These are phyloP conservation scores for Apodemia mormo DNA, from an alignment of 2,888 invertebrate genomes.

Conservation along the genomic window DNA sequence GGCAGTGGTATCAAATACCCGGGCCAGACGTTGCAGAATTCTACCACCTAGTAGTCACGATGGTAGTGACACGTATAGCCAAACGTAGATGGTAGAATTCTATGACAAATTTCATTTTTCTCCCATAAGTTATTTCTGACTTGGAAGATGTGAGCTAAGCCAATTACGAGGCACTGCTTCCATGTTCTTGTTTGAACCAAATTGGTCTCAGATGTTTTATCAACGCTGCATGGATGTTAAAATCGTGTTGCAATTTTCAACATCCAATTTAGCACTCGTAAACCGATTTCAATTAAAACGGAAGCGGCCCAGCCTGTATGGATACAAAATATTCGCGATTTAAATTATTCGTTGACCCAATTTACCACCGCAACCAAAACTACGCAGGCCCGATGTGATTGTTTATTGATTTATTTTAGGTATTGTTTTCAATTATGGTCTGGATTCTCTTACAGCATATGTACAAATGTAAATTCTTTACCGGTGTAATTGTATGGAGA, in stretches of 20 bases:
- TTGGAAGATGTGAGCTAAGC: too few species aligned
- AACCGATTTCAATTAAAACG: constrained; percentile 19
- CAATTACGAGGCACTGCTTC: too few species aligned
- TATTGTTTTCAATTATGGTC: constrained; percentile 39
- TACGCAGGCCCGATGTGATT: constrained; percentile 61
- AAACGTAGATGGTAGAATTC: too few species aligned
- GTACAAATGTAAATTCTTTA: not conserved
- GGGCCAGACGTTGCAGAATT: too few species aligned
- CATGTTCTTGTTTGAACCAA: too few species aligned
- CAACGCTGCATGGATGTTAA: not conserved
- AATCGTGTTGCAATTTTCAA: constrained; percentile 3
- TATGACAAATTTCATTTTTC: too few species aligned
- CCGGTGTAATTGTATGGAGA: too few species aligned
- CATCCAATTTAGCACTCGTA: constrained; percentile 10
- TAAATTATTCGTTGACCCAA: constrained; percentile 60
- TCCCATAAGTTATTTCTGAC: too few species aligned
- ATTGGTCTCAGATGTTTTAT: not conserved
- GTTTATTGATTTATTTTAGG: constrained; percentile 65
- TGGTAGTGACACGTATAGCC: too few species aligned
- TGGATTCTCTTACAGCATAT: not conserved
- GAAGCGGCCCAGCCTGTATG: not conserved
- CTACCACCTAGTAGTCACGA: too few species aligned
- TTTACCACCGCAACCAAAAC: constrained; percentile 55
- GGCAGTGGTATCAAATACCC: too few species aligned
- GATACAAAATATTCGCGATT: constrained; percentile 41